Percentiles rank a stretch among this genome's conserved stretches.
Conservation (phyloP, 2,113 vertebrate species). For the Leptobrachium ailaonicum region DNA sequence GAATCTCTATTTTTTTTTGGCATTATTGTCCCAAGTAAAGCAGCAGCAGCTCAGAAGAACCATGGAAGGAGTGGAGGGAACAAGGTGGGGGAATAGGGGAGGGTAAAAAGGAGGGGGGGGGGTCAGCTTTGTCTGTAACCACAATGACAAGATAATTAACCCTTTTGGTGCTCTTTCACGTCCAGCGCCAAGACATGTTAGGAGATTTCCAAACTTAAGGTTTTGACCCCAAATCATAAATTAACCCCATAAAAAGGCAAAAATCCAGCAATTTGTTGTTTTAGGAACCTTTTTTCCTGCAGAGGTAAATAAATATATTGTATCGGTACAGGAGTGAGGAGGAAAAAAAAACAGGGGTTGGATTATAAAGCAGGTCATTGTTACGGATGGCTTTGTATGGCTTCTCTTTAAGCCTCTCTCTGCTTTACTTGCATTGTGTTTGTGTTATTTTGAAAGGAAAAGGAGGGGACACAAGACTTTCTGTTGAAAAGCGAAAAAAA, state of each 20-base stretch:
- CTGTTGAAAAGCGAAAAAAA: constrained; percentile 22
- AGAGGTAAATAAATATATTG: background rate
- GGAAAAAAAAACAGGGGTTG: background rate
- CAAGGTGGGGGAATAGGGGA: background rate
- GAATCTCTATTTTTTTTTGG: constrained; percentile 24
- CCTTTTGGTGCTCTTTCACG: background rate
- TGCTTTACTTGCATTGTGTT: constrained; percentile 1
- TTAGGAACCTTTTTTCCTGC: background rate
- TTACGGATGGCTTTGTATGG: constrained; percentile 21
- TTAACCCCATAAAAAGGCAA: background rate
- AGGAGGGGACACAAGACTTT: background rate
- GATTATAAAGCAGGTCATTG: constrained; percentile 38
- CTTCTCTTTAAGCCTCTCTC: constrained; percentile 7
- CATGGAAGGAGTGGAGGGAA: background rate
- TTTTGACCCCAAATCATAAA: background rate
- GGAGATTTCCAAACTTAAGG: background rate
- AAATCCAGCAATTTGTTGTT: background rate
- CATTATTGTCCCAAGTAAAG: constrained; percentile 19
- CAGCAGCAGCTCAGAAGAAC: background rate
- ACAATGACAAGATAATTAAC: constrained; percentile 26
- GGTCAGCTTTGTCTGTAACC: constrained; percentile 26
- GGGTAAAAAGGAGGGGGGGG: background rate
- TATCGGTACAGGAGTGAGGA: background rate
- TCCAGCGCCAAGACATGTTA: background rate
- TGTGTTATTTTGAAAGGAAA: constrained; percentile 6